Percentiles rank a stretch among this genome's conserved stretches.
phyloP scores from a whole-genome alignment of 2,888 invertebrate species.

The Capitulum mitella region DNA sequence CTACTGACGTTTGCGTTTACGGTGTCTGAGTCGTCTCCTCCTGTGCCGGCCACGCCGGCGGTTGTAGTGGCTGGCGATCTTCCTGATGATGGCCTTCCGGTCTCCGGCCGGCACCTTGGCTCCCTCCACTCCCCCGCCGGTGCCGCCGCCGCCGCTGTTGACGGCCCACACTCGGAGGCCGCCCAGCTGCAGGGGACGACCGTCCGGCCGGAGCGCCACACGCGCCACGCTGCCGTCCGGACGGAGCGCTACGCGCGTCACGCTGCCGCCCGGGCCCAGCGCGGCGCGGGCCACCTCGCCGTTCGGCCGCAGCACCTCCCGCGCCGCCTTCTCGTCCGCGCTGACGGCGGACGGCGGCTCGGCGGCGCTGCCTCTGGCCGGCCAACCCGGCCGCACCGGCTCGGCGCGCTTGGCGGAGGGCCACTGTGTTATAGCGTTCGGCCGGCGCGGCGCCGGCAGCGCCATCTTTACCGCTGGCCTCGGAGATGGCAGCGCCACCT shows the following conservation, averaged over 20 bases:
- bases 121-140: slow-evolving; percentile 26
- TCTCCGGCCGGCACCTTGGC: slow-evolving; percentile 30
- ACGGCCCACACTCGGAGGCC: slow-evolving; percentile 16
- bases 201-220: not conserved
- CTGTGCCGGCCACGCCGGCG: slow-evolving; percentile 50
- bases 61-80: slow-evolving; percentile 34
- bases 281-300: slow-evolving; percentile 16
- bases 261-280: slow-evolving; percentile 17
- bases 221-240: slow-evolving; percentile 17
- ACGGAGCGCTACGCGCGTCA: slow-evolving; percentile 5
- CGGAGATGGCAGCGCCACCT: not conserved
- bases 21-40: slow-evolving; percentile 38
- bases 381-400: not conserved
- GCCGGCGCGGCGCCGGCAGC: not conserved
- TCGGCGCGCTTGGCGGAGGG: not conserved
- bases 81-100: slow-evolving; percentile 34
- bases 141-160: not conserved
- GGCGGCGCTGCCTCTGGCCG: not conserved
- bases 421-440: not conserved
- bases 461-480: not conserved
- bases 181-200: not conserved
- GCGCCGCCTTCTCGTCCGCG: not conserved
- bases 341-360: not conserved
- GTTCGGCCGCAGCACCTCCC: not conserved
- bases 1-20: slow-evolving; percentile 44